Evolutionary conservation across 2,113 vertebrate genomes (phyloP), one percentile per base, ranked within the genome.

Genomic region (Vulpes ferrilata): DNA sequence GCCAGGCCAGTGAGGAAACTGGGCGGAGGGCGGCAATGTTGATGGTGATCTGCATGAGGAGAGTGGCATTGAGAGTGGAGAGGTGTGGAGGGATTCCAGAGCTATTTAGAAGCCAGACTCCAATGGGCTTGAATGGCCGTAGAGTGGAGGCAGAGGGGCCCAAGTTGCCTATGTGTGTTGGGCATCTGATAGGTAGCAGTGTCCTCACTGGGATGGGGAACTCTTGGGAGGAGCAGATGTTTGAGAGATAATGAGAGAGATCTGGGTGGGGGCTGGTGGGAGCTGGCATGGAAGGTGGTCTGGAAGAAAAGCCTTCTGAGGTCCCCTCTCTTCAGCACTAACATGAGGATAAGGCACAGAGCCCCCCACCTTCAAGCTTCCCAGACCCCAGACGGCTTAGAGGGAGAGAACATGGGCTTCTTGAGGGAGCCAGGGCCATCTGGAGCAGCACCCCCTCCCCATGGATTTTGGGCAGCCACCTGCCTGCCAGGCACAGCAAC

Each of bases 381-480:
- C 64, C 55, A 22, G 97, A 96, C 92, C 93, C 90, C 92, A 95
- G 96, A 96, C 38, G 17, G 92, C 55, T 81, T 8, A 7, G 69
- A 88, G 88, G 27, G 92, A 98, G 86, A 98, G 97, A 98, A 98
- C 96, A 95, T 2, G 73, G 95, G 78, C 95, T 98, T 97, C 95
- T 95, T 59, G 94, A 96, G 96, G 94, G 92, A 96, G 87, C 64
- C 90, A 74, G 35, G 92, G 83, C 97, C 98, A 97, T 98, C 97
- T 98, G 98, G 97, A 96, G 27, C 94, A 67, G 84, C 89, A 53
- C 64, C 79, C 86, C 71, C 32, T 71, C 79, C 74, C 83, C 78
- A 43, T 5, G 87, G 91, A 92, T 92, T 94, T 86, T 94, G 95
- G 97, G 96, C 91, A 59, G 76, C 90, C 12, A 0, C 93, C 81